Percentiles rank a stretch among this genome's conserved stretches.
Evolutionary conservation across 2,113 vertebrate species (phyloP).

Genomic region (Phaetusa simplex): DNA sequence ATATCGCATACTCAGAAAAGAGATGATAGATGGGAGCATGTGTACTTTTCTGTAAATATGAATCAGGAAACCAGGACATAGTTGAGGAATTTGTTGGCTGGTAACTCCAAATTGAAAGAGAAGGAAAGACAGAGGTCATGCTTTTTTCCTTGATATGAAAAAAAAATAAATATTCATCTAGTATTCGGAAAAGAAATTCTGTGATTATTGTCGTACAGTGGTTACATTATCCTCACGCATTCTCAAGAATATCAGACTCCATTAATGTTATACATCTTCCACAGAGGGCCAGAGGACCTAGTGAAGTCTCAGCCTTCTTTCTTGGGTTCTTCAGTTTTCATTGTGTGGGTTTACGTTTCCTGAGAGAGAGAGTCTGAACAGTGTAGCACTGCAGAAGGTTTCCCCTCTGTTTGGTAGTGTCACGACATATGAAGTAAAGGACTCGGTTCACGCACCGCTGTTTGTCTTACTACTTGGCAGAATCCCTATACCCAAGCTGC

Average conservation of each 20-base stretch:
- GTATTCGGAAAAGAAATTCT: background rate
- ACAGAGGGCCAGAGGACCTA: background rate
- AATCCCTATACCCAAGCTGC: background rate
- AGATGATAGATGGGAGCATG: background rate
- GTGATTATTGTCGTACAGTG: fast-evolving
- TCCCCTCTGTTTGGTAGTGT: background rate
- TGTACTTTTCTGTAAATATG: background rate
- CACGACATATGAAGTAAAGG: background rate
- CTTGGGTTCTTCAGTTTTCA: background rate
- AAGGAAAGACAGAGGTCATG: background rate
- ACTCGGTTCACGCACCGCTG: background rate
- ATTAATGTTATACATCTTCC: background rate
- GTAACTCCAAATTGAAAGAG: background rate
- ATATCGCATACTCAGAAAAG: background rate
- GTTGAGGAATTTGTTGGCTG: background rate
- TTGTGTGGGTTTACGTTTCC: background rate
- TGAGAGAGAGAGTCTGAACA: background rate
- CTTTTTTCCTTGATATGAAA: background rate
- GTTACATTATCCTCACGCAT: background rate
- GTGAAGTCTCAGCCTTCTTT: background rate
- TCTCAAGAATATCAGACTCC: background rate
- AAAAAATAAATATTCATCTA: too few species aligned
- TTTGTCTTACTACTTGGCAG: background rate
- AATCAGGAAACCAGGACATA: conserved; percentile 1
- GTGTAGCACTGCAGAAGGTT: background rate